These are phyloP conservation scores for Propithecus coquereli DNA, from an alignment of 2,113 vertebrate species.

Conservation along the genomic window DNA sequence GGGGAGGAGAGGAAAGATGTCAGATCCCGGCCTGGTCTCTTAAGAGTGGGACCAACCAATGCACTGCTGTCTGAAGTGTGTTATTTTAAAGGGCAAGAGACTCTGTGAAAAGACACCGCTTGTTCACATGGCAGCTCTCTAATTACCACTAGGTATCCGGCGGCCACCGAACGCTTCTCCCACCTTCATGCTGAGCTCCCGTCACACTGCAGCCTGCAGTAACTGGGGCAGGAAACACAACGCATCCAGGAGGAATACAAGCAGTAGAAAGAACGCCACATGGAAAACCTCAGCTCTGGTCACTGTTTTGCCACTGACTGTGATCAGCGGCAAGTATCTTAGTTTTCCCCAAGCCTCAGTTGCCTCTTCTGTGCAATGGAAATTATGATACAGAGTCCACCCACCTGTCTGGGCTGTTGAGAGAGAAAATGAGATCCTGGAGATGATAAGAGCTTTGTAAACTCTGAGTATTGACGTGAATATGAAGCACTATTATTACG, in stretches of 20 bases:
- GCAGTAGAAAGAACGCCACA: neutral
- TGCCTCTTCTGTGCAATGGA: neutral
- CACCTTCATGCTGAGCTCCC: neutral
- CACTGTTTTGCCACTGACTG: neutral
- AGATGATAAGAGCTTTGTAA: neutral
- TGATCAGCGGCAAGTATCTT: neutral
- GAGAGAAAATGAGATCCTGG: neutral
- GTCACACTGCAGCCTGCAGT: neutral
- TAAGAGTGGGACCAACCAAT: neutral
- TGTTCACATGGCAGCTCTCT: neutral
- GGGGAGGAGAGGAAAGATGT: neutral
- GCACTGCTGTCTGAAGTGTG: neutral
- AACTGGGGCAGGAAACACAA: neutral
- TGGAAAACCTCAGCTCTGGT: neutral
- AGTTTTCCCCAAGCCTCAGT: neutral
- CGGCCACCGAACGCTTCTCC: neutral
- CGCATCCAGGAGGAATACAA: neutral
- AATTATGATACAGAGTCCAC: neutral
- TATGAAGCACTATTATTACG: neutral
- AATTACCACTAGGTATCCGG: neutral
- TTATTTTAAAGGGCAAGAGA: constrained; percentile 1
- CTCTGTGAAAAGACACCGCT: neutral
- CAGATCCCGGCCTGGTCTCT: neutral
- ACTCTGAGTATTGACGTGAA: neutral
- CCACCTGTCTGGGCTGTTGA: neutral